phyloP scores from a whole-genome alignment of 2,113 vertebrate genomes.

The Gadus macrocephalus region DNA sequence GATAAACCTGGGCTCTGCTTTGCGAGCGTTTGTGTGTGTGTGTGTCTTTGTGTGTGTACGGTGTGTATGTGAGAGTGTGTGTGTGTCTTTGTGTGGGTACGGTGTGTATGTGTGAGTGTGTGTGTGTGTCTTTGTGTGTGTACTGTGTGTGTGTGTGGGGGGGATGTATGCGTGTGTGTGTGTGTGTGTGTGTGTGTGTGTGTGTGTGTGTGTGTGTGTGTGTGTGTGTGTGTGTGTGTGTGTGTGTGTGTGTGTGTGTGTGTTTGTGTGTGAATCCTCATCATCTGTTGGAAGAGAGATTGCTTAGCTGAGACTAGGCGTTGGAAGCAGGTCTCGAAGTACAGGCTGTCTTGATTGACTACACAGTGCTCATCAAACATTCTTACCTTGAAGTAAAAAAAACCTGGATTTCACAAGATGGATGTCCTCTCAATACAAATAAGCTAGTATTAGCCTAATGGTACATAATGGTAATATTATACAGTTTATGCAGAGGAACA shows the following conservation, averaged over 20 bases:
- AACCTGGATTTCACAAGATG: slow-evolving; percentile 42
- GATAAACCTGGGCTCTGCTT: neutral
- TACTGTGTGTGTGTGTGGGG: neutral
- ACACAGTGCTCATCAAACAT: neutral
- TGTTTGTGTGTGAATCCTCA: neutral
- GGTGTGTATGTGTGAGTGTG: no score
- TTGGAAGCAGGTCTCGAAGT: neutral
- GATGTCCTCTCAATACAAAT: slow-evolving; percentile 58
- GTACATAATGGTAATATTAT: slow-evolving; percentile 54
- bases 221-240: neutral
- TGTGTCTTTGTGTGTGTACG: neutral
- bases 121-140: neutral
- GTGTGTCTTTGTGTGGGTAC: neutral
- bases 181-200: neutral
- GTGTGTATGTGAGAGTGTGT: no score
- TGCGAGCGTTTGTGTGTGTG: neutral
- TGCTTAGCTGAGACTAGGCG: neutral
- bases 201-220: neutral
- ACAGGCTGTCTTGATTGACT: neutral
- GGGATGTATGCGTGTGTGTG: no score
- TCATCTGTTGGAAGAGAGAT: neutral
- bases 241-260: neutral
- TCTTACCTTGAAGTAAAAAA: slow-evolving; percentile 49
- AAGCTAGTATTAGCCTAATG: slow-evolving; percentile 61
- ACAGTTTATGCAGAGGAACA: slow-evolving; percentile 38